Evolutionary conservation across 35 echinoderm and acorn worm species (phyloP).

Genomic region (Strongylocentrotus purpuratus): DNA sequence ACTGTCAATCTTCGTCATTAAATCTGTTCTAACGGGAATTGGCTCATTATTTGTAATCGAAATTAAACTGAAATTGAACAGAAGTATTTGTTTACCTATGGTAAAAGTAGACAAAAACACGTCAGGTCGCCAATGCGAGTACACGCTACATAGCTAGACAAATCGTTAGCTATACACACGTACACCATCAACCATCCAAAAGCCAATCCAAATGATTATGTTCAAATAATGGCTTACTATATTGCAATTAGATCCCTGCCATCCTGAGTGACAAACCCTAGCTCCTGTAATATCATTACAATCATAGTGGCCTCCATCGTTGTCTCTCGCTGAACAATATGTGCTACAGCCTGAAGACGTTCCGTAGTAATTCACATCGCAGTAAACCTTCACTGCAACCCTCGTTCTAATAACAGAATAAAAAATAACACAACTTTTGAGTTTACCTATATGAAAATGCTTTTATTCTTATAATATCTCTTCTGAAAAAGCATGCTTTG

Average conservation of each 20-base stretch:
- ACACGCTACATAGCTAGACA: no score
- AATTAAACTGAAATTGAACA: no score
- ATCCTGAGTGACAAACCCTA: conserved; percentile 65
- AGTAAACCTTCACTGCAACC: conserved; percentile 35
- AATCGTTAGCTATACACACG: no score
- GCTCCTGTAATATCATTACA: conserved; percentile 71
- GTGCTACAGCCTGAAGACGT: conserved; percentile 37
- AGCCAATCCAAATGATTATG: not conserved
- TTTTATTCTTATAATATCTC: no score
- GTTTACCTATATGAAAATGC: not conserved
- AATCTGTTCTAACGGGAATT: no score
- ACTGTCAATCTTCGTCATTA: no score
- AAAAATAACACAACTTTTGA: not conserved
- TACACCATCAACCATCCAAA: not conserved
- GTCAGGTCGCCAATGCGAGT: no score
- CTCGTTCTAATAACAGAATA: not conserved
- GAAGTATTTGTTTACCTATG: no score
- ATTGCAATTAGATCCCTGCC: conserved; percentile 35
- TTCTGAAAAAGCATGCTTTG: no score
- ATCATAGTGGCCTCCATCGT: conserved; percentile 64
- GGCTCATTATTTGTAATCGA: no score
- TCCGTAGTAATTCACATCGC: conserved; percentile 40
- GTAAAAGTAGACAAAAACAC: no score
- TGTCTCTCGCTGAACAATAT: conserved; percentile 36
- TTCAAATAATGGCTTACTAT: not conserved